A percentile compares a stretch with the other conserved stretches of the same genome.
Conservation (phyloP, 2,113 vertebrate species). For the Dolichotis patagonum region DNA sequence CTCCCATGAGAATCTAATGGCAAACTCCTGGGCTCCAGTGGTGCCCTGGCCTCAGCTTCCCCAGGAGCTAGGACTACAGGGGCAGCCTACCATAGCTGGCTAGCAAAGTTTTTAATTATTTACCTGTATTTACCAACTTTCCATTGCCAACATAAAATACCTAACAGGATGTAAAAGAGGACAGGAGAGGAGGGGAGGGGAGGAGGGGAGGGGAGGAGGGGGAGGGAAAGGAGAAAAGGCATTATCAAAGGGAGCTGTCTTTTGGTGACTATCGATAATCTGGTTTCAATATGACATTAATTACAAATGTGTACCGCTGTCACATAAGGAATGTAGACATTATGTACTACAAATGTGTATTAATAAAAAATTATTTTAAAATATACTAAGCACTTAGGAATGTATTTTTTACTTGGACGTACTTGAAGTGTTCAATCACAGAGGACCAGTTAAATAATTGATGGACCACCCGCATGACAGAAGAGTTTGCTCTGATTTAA, state of each 20-base stretch:
- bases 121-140: not conserved
- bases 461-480: not conserved
- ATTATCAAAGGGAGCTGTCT: not conserved
- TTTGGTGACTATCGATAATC: conserved; percentile 6
- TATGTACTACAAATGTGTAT: no score
- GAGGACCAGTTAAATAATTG: not conserved
- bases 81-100: not conserved
- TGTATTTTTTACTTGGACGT: not conserved
- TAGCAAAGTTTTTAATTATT: not conserved
- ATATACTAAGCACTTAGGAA: not conserved
- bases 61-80: not conserved
- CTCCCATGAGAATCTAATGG: not conserved
- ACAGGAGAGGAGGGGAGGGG: not conserved
- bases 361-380: not conserved
- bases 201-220: not conserved
- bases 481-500: conserved; percentile 31
- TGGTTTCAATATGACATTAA: not conserved
- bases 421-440: not conserved
- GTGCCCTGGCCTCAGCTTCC: not conserved
- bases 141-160: not conserved
- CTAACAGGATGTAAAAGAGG: not conserved
- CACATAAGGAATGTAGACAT: not conserved
- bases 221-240: not conserved
- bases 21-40: not conserved
- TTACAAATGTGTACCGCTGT: not conserved